Evolutionary conservation across 37 sponge, comb jelly and placozoan species (phyloP), one percentile per base, ranked within the genome.

Genomic region (Cladorhizidae sp.): DNA sequence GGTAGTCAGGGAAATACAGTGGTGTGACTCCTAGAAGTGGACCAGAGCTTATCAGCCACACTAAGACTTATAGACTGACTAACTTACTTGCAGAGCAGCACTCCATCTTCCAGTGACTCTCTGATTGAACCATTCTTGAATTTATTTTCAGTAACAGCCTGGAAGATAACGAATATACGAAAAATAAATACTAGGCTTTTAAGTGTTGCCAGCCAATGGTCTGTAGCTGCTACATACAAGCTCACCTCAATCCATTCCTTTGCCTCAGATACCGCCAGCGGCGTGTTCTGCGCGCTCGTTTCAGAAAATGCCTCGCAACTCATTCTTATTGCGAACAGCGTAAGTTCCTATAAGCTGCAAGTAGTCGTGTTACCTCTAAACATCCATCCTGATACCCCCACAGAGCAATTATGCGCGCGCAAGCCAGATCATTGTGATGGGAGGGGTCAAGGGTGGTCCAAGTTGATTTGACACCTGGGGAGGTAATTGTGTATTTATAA

Each of bases 1-100:
- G n/a, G n/a, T n/a, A n/a, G n/a, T n/a, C n/a, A n/a, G n/a, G n/a
- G n/a, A n/a, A n/a, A n/a, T n/a, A n/a, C n/a, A n/a, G n/a, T n/a
- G n/a, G n/a, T n/a, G n/a, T n/a, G n/a, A n/a, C n/a, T n/a, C n/a
- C n/a, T n/a, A n/a, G n/a, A n/a, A n/a, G n/a, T n/a, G n/a, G n/a
- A n/a, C n/a, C n/a, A n/a, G n/a, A n/a, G n/a, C n/a, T n/a, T 61
- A 61, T 21, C 62, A 7, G 25, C 62, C 25, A 17, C 17, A 54
- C 17, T 20, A 54, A 58, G 22, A 76, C 11, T 57, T 18, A 32
- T 64, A 57, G 7, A 57, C 45, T 62, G 5, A 22, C 25, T 57
- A 32, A 94, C 95, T 90, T 63, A 95, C 96, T 95, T 88, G 96
- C 96, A 95, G 5, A 95, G 80, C 0, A 95, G 50, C 1, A 90